Evolutionary conservation across 2,797 vertebrate species (phyloP), one percentile per base, ranked within the genome.

Genomic region (Myripristis jacobus): DNA sequence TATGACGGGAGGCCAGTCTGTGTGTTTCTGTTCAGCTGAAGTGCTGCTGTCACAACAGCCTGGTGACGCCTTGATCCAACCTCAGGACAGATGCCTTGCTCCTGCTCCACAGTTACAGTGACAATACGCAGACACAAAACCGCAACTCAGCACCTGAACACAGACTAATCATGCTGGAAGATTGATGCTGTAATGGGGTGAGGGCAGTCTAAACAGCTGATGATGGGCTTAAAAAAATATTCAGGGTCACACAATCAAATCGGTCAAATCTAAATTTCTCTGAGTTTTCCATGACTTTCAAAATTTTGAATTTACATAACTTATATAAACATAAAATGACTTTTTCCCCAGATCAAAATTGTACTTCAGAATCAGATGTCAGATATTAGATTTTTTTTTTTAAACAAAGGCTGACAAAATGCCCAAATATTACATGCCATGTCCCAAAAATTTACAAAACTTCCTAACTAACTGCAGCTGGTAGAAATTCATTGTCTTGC

Each of bases 31-130:
- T 34, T 51, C 38, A 68, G 67, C 48, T 13, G 22, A 73, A 70
- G 25, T 3, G 18, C 56, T 16, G 34, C 56, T 13, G 46, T 51
- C 51, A 60, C 51, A 47, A 36, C 18, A 4, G 43, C 44, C 56
- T 21, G 57, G 24, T 34, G 25, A 38, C 29, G 66, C 38, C 78
- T 61, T 62, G 53, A 57, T 63, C 53, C 29, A 69, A 46, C 58
- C 44, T 55, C 55, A 50, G 27, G 56, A 53, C 56, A 64, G 52
- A 57, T 53, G 69, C 41, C 56, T 66, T 47, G 78, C 57, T 84
- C 60, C 65, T 47, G 24, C 24, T n/a, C 3, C 1, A 11, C 24
- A n/a, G 24, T 47, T 11, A 27, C 6, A 15, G 15, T 46, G 36
- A 21, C 22, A 38, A 34, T 22, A 29, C 16, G 24, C 25, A 9